A percentile compares a stretch with the other conserved stretches of the same genome.
These are phyloP conservation scores for Enteromius afrohamiltoni DNA, from an alignment of 2,797 vertebrate genomes.

Conservation along the genomic window DNA sequence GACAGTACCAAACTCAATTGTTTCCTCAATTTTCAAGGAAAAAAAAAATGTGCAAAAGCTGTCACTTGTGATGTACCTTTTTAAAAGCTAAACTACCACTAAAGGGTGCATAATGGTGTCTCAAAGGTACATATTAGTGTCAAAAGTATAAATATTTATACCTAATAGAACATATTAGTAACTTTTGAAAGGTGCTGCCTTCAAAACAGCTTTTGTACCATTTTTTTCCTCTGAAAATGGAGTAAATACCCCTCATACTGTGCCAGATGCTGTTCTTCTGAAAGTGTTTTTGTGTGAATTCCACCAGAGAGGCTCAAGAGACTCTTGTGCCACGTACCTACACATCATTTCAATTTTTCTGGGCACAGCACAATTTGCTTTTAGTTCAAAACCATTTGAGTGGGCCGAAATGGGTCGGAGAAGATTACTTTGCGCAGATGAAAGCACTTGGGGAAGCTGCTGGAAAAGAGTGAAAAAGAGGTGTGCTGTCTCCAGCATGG, in stretches of 20 bases:
- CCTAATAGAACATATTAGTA: background rate
- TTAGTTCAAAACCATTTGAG: background rate
- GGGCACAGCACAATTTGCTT: background rate
- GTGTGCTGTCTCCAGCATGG: constrained; percentile 5
- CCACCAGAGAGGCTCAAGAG: background rate
- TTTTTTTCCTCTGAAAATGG: background rate
- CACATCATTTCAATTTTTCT: background rate
- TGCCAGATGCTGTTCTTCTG: background rate
- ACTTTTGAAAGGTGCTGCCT: background rate
- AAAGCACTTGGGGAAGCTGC: background rate
- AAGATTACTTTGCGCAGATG: background rate
- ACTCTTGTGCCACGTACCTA: background rate
- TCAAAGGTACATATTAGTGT: background rate
- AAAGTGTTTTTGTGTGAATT: background rate
- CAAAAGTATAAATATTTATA: background rate
- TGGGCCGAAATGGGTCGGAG: background rate
- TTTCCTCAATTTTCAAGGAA: background rate
- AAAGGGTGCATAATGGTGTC: background rate
- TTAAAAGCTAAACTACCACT: background rate
- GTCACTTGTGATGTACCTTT: background rate
- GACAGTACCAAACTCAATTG: background rate
- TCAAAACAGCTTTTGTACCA: too few relatives aligned
- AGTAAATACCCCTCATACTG: background rate
- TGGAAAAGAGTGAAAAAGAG: background rate
- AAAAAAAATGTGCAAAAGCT: background rate